A percentile compares a stretch with the other conserved stretches of the same genome.
phyloP scores from a whole-genome alignment of 1,140 invertebrate genomes.

The Chlorops oryzae region DNA sequence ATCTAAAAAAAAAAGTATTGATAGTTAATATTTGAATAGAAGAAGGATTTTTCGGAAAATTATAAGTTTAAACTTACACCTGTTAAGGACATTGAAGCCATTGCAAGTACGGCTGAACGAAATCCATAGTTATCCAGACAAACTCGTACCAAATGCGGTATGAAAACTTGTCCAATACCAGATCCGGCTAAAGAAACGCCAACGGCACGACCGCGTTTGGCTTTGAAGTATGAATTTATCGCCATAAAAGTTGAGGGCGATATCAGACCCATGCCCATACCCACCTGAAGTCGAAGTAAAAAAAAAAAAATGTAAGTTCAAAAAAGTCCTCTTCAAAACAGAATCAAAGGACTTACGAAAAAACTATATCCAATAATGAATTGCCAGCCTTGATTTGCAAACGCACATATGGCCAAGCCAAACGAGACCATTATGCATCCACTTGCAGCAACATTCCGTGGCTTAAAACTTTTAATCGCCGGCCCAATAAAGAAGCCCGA shows the following conservation, averaged over 20 bases:
- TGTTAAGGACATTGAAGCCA: conserved; percentile 57
- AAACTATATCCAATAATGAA: conserved; percentile 63
- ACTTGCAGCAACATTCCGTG: conserved; percentile 56
- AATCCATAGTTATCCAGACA: conserved; percentile 55
- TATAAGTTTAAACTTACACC: conserved; percentile 48
- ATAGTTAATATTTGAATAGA: neutral
- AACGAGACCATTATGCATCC: conserved; percentile 56
- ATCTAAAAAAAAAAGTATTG: conserved; percentile 26
- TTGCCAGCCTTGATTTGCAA: conserved; percentile 57
- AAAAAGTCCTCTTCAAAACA: neutral
- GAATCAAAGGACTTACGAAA: conserved; percentile 37
- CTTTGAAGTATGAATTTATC: conserved; percentile 65
- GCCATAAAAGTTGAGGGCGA: conserved; percentile 65
- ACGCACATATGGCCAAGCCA: conserved; percentile 58
- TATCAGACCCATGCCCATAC: conserved; percentile 57
- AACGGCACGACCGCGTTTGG: conserved; percentile 60
- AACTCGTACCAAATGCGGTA: conserved; percentile 61
- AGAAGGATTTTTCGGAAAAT: neutral
- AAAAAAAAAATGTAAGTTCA: conserved; percentile 2
- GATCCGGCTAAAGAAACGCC: conserved; percentile 65
- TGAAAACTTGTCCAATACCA: conserved; percentile 65
- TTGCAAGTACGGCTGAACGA: conserved; percentile 54
- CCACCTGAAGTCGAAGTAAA: conserved; percentile 51
- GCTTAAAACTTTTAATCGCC: conserved; percentile 57
- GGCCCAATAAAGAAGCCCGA: conserved; percentile 61